A percentile compares a stretch with the other conserved stretches of the same genome.
These are phyloP conservation scores for Drosophila siamana DNA, from an alignment of 2,888 invertebrate genomes.

Conservation along the genomic window DNA sequence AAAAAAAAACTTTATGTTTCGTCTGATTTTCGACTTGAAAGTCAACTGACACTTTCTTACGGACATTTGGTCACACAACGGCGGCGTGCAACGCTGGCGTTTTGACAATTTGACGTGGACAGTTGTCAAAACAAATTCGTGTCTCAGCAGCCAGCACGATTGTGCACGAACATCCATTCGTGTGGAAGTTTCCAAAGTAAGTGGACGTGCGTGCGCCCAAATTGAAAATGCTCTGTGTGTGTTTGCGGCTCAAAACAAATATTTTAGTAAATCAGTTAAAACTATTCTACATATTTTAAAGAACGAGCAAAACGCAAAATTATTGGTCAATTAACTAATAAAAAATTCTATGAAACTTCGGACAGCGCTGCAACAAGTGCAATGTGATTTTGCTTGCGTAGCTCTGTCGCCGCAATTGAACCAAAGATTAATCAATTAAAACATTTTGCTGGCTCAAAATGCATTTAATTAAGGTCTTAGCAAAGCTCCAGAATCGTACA, in stretches of 20 bases:
- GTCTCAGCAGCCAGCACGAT: conserved; percentile 42
- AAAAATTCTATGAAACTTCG: neutral
- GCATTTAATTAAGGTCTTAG: neutral
- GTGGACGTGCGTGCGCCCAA: conserved; percentile 59
- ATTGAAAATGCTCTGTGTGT: neutral
- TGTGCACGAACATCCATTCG: conserved; percentile 59
- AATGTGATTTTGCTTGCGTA: conserved; percentile 2
- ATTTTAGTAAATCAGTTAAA: conserved; percentile 5
- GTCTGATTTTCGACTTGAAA: neutral
- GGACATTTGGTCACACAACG: conserved; percentile 32
- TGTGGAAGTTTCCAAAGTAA: conserved; percentile 63
- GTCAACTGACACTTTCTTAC: neutral
- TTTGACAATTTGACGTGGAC: conserved; percentile 75
- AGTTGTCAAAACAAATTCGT: conserved; percentile 57
- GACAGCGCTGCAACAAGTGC: conserved; percentile 3
- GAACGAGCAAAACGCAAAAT: no score
- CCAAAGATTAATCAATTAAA: neutral
- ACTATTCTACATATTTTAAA: neutral
- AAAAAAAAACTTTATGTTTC: no score
- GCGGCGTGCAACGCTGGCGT: conserved; percentile 43
- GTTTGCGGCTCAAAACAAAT: conserved; percentile 4
- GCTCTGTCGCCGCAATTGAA: neutral
- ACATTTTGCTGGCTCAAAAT: neutral
- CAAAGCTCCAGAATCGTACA: neutral
- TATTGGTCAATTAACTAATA: no score